Base-by-base conservation (phyloP, 2,888 invertebrate species). In the Xanthia icteritia region DNA sequence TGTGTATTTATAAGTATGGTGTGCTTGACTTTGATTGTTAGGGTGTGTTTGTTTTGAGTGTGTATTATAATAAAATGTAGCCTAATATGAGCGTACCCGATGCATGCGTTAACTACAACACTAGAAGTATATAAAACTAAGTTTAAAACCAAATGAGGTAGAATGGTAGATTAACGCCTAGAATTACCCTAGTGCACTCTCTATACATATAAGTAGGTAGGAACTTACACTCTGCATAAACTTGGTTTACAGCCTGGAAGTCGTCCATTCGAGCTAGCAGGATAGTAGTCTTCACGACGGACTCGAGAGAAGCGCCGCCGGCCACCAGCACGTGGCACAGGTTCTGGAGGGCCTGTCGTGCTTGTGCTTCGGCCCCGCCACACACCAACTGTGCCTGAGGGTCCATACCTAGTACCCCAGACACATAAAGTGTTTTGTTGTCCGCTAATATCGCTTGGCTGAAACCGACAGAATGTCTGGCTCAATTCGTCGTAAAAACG, bases 201-300 rank as follows among this genome's bases (percentile, higher is more conserved):
- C 45, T 45, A 15, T 45, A 45, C 15, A 45, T 51, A 2, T 69
- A 69, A 15, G 20, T 39, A 70, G 6, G 27, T 70, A 45, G 23
- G 9, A 78, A 92, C 95, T 97, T 95, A 99, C 99, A 98, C 96
- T 98, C 97, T 89, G 98, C 97, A 94, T 99, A 99, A 67, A 99
- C 97, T 89, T 98, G 97, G 93, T 99, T 99, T 73, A 99, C 98
- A 11, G 96, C 97, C 65, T 97, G 97, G 93, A 98, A 99, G 93
- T 99, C 98, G 76, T 97, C 97, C 73, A 99, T 98, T 92, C 98
- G 98, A 77, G 97, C 97, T 5, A 99, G 95, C 79, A 99, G 97
- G 56, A 99, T 97, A 0, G 99, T 99, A 36, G 98, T 98, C 94
- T 99, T 99, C 31, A 99, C 97, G 82, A 99, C 99, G 79, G 98